These are phyloP conservation scores for Eledona agricola DNA, from an alignment of 2,888 invertebrate genomes.

Conservation along the genomic window DNA sequence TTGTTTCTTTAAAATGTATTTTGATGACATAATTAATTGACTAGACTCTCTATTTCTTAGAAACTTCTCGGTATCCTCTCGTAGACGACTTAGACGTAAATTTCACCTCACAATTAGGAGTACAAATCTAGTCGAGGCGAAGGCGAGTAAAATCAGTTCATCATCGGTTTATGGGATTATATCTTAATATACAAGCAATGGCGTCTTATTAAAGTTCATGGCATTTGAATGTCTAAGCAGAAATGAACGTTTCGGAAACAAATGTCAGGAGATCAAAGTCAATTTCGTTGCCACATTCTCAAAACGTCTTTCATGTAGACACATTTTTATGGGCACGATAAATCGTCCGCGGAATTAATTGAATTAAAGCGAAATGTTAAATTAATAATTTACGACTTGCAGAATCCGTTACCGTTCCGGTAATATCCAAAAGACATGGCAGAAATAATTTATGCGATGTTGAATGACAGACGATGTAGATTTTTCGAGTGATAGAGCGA, in stretches of 20 bases:
- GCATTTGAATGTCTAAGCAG: slow-evolving; percentile 6
- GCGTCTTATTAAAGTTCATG: slow-evolving; percentile 3
- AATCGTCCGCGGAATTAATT: slow-evolving; percentile 2
- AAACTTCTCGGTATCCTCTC: too few species aligned
- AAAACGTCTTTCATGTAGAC: neutral
- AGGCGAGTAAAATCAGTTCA: too few species aligned
- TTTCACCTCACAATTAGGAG: too few species aligned
- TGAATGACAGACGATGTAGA: slow-evolving; percentile 1
- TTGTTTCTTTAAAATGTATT: too few species aligned
- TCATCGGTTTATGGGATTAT: slow-evolving; percentile 5
- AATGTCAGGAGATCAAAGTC: slow-evolving; percentile 4
- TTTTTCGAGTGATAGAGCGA: neutral
- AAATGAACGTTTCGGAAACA: slow-evolving; percentile 1
- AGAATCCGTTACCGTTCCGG: neutral
- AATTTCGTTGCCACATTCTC: neutral
- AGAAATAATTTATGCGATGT: slow-evolving; percentile 1
- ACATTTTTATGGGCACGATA: neutral
- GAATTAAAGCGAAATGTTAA: neutral
- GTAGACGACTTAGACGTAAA: too few species aligned
- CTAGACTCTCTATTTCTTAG: too few species aligned
- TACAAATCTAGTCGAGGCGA: too few species aligned
- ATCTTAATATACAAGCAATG: neutral
- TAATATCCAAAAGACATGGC: slow-evolving; percentile 1
- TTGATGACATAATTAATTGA: too few species aligned
- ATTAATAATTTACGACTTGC: slow-evolving; percentile 5